These are phyloP conservation scores for Xylophagus ater DNA, from an alignment of 2,888 invertebrate species.

Conservation along the genomic window DNA sequence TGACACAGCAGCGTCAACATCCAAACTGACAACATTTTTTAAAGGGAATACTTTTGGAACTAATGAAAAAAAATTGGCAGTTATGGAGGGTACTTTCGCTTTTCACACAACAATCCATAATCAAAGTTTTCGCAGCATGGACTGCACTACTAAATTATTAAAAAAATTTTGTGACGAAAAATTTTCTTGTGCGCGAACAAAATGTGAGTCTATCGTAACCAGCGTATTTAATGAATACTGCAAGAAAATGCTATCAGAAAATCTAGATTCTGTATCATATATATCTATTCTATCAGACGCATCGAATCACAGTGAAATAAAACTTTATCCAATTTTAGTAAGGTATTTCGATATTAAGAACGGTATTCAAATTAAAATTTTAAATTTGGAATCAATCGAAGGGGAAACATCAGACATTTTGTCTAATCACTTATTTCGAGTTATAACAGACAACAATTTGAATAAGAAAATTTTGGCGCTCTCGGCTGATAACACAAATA, in stretches of 20 bases:
- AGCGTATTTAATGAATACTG: no score
- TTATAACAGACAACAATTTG: conserved; percentile 18
- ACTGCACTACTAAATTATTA: conserved; percentile 17
- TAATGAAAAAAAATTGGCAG: no score
- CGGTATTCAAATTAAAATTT: background rate
- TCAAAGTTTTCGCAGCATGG: conserved; percentile 18
- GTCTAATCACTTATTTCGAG: conserved; percentile 11
- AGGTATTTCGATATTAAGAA: conserved; percentile 1
- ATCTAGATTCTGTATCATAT: background rate
- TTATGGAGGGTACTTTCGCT: conserved; percentile 12
- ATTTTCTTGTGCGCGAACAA: conserved; percentile 18
- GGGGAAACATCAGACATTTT: conserved; percentile 6
- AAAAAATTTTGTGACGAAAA: conserved; percentile 17
- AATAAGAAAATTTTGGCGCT: conserved; percentile 18
- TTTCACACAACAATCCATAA: conserved; percentile 16
- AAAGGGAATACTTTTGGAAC: no score
- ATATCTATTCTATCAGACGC: background rate
- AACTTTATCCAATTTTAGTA: conserved; percentile 1
- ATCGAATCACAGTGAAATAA: background rate
- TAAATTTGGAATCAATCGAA: background rate
- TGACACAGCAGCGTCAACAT: no score
- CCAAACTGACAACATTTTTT: no score
- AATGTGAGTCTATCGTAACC: conserved; percentile 17
- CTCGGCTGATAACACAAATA: conserved; percentile 21
- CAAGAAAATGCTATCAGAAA: no score